Conservation (phyloP, 2,797 vertebrate species). For the Peromyscus eremicus region DNA sequence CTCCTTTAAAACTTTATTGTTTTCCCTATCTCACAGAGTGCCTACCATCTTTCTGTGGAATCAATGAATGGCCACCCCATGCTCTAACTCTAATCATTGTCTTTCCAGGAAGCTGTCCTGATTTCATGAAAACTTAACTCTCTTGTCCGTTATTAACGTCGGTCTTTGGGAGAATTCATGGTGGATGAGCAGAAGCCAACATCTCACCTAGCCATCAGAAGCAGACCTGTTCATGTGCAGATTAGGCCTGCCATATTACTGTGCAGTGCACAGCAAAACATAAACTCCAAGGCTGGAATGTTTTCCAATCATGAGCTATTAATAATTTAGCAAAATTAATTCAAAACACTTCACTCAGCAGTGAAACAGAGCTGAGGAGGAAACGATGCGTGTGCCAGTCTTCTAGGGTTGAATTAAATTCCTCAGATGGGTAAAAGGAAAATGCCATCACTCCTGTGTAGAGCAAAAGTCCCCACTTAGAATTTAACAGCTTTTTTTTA, state of each 20-base stretch:
- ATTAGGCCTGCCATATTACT: slow-evolving; percentile 78
- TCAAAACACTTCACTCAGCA: slow-evolving; percentile 87
- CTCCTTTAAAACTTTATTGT: neutral
- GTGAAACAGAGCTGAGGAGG: slow-evolving; percentile 83
- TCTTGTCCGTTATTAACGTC: slow-evolving; percentile 71
- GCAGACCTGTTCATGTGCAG: slow-evolving; percentile 28
- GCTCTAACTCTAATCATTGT: neutral
- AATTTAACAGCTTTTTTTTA: slow-evolving; percentile 82
- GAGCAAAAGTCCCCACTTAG: slow-evolving; percentile 82
- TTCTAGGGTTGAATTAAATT: slow-evolving; percentile 86
- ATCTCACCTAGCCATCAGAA: slow-evolving; percentile 79
- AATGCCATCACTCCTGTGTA: slow-evolving; percentile 79
- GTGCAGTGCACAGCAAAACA: slow-evolving; percentile 76
- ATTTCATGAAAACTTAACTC: slow-evolving; percentile 53
- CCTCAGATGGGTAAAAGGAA: slow-evolving; percentile 84
- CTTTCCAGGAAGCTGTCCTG: slow-evolving; percentile 22
- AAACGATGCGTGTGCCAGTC: slow-evolving; percentile 82
- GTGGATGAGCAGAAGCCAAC: slow-evolving; percentile 62
- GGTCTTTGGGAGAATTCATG: slow-evolving; percentile 72
- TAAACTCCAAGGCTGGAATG: slow-evolving; percentile 83
- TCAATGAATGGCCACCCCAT: neutral
- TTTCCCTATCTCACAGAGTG: neutral
- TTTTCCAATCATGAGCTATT: slow-evolving; percentile 87
- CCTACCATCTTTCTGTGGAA: neutral
- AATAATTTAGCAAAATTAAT: slow-evolving; percentile 90